phyloP scores from a whole-genome alignment of 2,888 invertebrate genomes.

The Dynastes grantii region DNA sequence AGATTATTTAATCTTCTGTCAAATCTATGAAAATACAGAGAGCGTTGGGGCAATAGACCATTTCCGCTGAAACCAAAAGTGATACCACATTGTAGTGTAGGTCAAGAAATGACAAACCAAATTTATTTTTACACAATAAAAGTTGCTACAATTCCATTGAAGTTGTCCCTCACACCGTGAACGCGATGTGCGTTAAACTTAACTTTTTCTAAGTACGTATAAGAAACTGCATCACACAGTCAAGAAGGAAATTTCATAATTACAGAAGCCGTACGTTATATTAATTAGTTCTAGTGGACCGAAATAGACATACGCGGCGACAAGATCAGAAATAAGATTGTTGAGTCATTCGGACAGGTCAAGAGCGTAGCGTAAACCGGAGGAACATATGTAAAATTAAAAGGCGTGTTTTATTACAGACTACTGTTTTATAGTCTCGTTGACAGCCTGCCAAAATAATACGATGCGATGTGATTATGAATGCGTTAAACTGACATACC shows the following conservation, averaged over 20 bases:
- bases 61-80: no score
- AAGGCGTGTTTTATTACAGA: conserved; percentile 41
- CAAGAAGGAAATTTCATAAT: conserved; percentile 25
- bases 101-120: no score
- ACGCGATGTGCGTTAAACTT: not conserved
- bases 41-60: no score
- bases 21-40: no score
- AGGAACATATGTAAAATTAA: conserved; percentile 32
- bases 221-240: not conserved
- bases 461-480: conserved; percentile 32
- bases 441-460: conserved; percentile 41
- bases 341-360: conserved; percentile 34
- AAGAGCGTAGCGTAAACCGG: conserved; percentile 16
- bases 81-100: no score
- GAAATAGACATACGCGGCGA: conserved; percentile 21
- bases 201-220: not conserved
- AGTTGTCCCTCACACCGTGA: no score
- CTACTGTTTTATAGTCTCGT: conserved; percentile 35
- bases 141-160: no score
- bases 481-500: conserved; percentile 34
- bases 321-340: conserved; percentile 28
- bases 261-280: conserved; percentile 7
- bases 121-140: no score
- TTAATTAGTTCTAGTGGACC: conserved; percentile 32
- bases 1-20: no score